Evolutionary conservation across 2,113 vertebrate species (phyloP).

Genomic region (Lates calcarifer): DNA sequence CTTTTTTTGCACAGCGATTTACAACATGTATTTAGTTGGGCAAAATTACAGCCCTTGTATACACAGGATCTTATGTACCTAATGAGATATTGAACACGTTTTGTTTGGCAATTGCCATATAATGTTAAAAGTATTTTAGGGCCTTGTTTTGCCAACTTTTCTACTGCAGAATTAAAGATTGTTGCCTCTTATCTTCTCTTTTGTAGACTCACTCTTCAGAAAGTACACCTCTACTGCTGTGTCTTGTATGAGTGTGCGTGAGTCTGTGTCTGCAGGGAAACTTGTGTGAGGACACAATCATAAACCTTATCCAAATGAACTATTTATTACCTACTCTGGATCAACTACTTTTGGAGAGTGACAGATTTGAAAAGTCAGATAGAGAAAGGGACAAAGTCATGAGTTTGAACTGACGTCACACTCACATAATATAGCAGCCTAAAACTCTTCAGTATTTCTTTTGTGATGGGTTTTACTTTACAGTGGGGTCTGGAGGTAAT

Average conservation of each 20-base stretch:
- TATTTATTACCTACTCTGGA: neutral
- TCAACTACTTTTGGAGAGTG: neutral
- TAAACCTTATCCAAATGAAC: neutral
- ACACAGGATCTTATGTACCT: neutral
- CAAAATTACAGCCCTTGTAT: neutral
- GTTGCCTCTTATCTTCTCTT: neutral
- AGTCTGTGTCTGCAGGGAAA: neutral
- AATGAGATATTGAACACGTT: neutral
- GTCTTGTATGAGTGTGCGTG: neutral
- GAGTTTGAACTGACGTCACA: conserved; percentile 12
- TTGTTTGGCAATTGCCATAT: neutral
- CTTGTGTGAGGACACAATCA: neutral
- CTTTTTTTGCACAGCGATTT: neutral
- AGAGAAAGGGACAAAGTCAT: neutral
- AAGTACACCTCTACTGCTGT: neutral
- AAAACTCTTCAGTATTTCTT: neutral
- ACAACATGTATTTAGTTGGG: neutral
- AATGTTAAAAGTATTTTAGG: neutral
- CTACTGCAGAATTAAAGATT: neutral
- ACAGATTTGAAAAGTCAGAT: neutral
- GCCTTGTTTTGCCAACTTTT: neutral
- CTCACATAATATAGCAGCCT: neutral
- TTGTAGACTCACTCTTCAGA: neutral
- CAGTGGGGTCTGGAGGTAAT: conserved; percentile 26
- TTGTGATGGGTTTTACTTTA: neutral